A percentile compares a stretch with the other conserved stretches of the same genome.
These are phyloP conservation scores for Micronycteris hirsuta DNA, from an alignment of 2,113 vertebrate species.

Conservation along the genomic window DNA sequence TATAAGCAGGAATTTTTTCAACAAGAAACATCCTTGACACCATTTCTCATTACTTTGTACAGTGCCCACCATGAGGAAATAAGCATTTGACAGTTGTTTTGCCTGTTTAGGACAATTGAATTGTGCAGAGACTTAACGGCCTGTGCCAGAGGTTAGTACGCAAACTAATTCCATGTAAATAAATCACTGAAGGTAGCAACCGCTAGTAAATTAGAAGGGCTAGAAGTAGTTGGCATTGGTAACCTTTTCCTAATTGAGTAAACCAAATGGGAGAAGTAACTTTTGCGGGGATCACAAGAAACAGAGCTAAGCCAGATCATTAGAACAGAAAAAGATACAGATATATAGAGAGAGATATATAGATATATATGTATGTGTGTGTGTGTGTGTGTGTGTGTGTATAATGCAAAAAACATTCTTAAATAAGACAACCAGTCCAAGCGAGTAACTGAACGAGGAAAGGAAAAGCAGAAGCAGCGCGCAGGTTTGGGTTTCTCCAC, in stretches of 20 bases:
- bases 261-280: not conserved
- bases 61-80: not conserved
- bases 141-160: not conserved
- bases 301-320: not conserved
- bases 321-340: not conserved
- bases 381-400: too few relatives aligned
- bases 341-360: too few relatives aligned
- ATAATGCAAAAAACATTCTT: not conserved
- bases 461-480: not conserved
- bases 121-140: not conserved
- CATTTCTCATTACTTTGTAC: not conserved
- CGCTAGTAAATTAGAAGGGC: not conserved
- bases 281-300: not conserved
- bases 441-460: not conserved
- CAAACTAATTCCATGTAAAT: slow-evolving; percentile 20
- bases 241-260: slow-evolving; percentile 17
- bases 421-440: not conserved
- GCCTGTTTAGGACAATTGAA: not conserved
- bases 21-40: not conserved
- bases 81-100: not conserved
- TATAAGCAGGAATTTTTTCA: not conserved
- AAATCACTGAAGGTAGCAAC: not conserved
- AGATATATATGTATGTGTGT: too few relatives aligned
- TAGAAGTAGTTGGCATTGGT: not conserved
- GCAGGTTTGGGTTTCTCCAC: not conserved